Conservation (phyloP, 2,888 invertebrate species). For the Chesias legatella region DNA sequence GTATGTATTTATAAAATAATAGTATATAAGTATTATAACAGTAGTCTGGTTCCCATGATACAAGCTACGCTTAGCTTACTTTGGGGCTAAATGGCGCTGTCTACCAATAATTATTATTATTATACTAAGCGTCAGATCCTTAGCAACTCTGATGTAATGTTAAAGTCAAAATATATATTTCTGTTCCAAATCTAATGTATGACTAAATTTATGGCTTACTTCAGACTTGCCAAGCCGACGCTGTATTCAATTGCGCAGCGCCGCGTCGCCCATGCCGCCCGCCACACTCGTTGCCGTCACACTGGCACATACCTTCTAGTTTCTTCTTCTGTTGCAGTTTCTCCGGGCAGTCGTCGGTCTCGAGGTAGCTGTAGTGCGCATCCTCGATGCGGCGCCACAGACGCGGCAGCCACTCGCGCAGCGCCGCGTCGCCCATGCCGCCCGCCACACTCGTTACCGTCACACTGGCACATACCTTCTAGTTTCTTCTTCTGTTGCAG, state of each 20-base stretch:
- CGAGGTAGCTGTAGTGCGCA: slow-evolving; percentile 88
- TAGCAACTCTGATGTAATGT: too few relatives aligned
- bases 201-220: too few relatives aligned
- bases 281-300: slow-evolving; percentile 32
- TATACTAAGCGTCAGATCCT: too few relatives aligned
- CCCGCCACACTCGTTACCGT: slow-evolving; percentile 67
- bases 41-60: too few relatives aligned
- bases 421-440: slow-evolving; percentile 72
- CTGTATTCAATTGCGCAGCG: slow-evolving; percentile 79
- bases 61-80: too few relatives aligned
- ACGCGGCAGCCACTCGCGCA: slow-evolving; percentile 82
- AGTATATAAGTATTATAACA: too few relatives aligned
- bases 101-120: too few relatives aligned
- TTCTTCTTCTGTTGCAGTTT: slow-evolving; percentile 88
- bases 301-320: slow-evolving; percentile 82
- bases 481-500: slow-evolving; percentile 87
- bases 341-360: slow-evolving; percentile 88
- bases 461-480: slow-evolving; percentile 67
- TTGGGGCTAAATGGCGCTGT: too few relatives aligned
- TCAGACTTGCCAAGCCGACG: too few relatives aligned
- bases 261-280: slow-evolving; percentile 71
- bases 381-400: slow-evolving; percentile 87
- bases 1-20: too few relatives aligned
- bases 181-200: too few relatives aligned
- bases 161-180: too few relatives aligned